Base-by-base conservation (phyloP, 2,797 vertebrate genomes). In the Chaenodraco wilsoni region DNA sequence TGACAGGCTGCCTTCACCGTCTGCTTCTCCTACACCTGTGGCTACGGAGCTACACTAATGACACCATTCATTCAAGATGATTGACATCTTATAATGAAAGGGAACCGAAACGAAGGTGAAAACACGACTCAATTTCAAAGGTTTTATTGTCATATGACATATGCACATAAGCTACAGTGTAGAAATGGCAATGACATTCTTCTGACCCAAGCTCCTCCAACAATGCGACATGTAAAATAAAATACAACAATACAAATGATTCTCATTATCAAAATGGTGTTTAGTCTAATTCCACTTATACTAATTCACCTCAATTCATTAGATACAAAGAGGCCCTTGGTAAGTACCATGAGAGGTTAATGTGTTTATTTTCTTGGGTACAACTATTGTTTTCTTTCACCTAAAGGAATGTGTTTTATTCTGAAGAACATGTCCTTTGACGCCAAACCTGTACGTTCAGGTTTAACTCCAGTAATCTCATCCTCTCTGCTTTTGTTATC, bases 381-480 rank as follows among this genome's bases (percentile, higher is more conserved):
- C 4, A 72, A 43, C 43, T 41, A 21, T 62, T 69, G 33, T 79
- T 60, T 78, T 45, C 33, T 0, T 0, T 76, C 45, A 70, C 63
- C 71, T 54, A 15, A 27, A 79, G 74, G 58, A 77, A 65, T 72
- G 41, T 65, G 52, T 78, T 73, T 56, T 59, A 76, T 54, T 21
- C 51, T 67, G 2, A 66, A 61, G 78, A 81, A 83, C 82, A 88
- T 86, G 87, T 83, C 84, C 75, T 61, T 41, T 37, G 89, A 88
- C 91, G 93, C 78, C 63, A 65, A 86, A 76, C 77, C 84, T 75
- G 52, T 57, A 69, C 71, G 78, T 85, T 86, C 81, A 82, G 68
- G 60, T 90, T 88, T 54, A 43, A 16, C 62, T 50, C 2, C 68
- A 71, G 82, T 81, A 80, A 92, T 84, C 48, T 84, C 83, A 79